Base-by-base conservation (phyloP, 1,140 invertebrate genomes). In the Lordiphosa collinella region DNA sequence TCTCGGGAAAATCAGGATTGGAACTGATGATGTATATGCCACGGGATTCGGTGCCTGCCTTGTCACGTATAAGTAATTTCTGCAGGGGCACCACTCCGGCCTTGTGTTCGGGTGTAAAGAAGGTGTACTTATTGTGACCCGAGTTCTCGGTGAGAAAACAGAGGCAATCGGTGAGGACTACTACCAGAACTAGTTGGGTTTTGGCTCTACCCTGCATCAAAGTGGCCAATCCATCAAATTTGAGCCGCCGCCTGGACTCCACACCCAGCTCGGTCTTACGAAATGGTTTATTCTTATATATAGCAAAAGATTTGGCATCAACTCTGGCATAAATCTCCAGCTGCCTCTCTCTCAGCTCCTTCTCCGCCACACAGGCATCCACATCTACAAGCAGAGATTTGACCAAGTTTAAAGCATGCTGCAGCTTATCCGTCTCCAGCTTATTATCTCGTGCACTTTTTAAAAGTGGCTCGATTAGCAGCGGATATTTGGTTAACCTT, bases 241-340 rank as follows among this genome's bases (percentile, higher is more conserved):
- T 94, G 1, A 98, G 90, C 62, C 95, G 94, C 46, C 97, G 91
- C 84, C 94, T 94, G 32, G 93, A 93, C 48, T 93, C 92, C 37
- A 97, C 90, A 5, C 93, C 92, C 60, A 99, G 93, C 89, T 98
- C 96, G n/a, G 96, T 96, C 89, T 98, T 98, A 89, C 97, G 98
- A 85, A 98, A 98, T 86, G 98, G 97, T 58, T 92, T 91, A 25
- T 93, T 94, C 49, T 94, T 93, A 75, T 95, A 96, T 11, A 93
- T 92, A 1, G 96, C 94, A 72, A 94, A 96, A 0, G 97, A 97
- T 89, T 98, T 97, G 2, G 95, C 94, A 89, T 99, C 97, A 40
- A 98, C 95, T 60, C 94, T 94, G 82, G 96, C 94, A 89, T 97
- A 98, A 62, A 98, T 97, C 89, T 98, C 97, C 57, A 97, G 86